Base-by-base conservation (phyloP, 2,888 invertebrate genomes). In the Ophion obscuratus region DNA sequence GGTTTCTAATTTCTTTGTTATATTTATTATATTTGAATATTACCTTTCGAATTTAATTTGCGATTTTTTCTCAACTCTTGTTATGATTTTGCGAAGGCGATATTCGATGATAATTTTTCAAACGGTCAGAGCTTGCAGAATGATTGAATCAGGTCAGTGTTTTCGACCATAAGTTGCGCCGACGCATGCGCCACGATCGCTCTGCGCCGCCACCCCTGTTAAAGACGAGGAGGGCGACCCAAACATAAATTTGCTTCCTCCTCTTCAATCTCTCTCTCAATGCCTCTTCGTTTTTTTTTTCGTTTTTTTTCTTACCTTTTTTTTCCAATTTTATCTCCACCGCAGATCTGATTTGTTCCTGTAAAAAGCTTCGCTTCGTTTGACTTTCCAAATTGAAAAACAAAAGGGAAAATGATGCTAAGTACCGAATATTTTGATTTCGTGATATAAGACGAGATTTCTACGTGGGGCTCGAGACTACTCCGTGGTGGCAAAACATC, bases 101-200 rank as follows among this genome's bases (percentile, higher is more conserved):
- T 59, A 36, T 85, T 68, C 17, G n/a, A 61, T 74, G 31, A 64
- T 47, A 40, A 68, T 74, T 79, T 66, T 74, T 74, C 44, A 57
- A 75, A 74, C 44, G n/a, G 24, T 24, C 24, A 62, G 73, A 68
- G 73, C 64, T 88, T 84, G 88, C 88, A 91, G 89, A 91, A 92
- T 91, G 92, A 92, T 93, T 93, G 93, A 93, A 93, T 92, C 91
- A 93, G 93, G 93, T 93, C 93, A 93, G 93, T 93, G 92, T 93
- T 93, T 93, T 93, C 92, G 91, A 93, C 92, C 93, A 93, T 93
- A 92, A 93, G 92, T 93, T 91, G 92, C 89, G 91, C 89, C 86
- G 89, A 91, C 93, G 93, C 90, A 87, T 91, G 92, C 92, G 92
- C 91, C 82, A 70, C 86, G 81, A 79, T 74, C 84, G 83, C 88